Evolutionary conservation across 2,113 vertebrate genomes (phyloP).

Genomic region (Erythrocercus mccallii): DNA sequence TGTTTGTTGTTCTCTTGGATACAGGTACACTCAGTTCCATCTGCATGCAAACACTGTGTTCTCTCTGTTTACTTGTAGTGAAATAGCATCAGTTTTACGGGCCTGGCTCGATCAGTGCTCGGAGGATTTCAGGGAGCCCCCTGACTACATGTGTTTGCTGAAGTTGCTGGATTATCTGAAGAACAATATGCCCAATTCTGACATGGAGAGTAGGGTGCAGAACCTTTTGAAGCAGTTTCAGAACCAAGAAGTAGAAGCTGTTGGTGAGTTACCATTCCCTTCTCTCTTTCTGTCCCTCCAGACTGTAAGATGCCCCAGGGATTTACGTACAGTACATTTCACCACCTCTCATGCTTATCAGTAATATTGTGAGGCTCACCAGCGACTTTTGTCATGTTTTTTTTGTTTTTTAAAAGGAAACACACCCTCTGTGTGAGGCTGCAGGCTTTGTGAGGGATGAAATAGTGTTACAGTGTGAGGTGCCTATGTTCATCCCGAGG

Average conservation of each 20-base stretch:
- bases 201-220: conserved; percentile 81
- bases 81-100: conserved; percentile 85
- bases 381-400: not conserved
- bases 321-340: not conserved
- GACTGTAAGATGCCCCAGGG: not conserved
- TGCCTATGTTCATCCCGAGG: not conserved
- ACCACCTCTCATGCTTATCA: not conserved
- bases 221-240: conserved; percentile 88
- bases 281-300: not conserved
- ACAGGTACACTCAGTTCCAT: not conserved
- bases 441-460: not conserved
- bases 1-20: not conserved
- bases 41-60: not conserved
- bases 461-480: not conserved
- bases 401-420: not conserved
- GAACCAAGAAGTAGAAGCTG: conserved; percentile 77
- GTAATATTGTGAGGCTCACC: not conserved
- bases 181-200: conserved; percentile 81
- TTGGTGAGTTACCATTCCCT: conserved; percentile 67
- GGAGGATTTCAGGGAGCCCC: conserved; percentile 91
- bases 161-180: conserved; percentile 84
- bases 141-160: conserved; percentile 81
- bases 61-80: conserved; percentile 67
- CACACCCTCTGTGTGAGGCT: not conserved
- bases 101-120: conserved; percentile 94